Conservation (phyloP, 2,797 vertebrate species). For the Rhynchonycteris naso region DNA sequence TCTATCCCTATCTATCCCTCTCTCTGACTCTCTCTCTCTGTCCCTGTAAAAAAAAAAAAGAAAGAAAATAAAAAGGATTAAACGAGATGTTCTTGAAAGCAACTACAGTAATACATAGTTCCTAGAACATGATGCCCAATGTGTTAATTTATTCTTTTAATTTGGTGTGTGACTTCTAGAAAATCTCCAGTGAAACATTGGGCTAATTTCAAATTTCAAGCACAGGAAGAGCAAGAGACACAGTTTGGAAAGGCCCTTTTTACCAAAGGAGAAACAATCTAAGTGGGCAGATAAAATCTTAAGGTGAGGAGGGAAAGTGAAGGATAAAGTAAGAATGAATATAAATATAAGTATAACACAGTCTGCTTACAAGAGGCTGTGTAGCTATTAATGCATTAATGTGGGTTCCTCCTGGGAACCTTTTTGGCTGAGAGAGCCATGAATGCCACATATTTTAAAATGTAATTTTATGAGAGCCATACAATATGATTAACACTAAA, state of each 20-base stretch:
- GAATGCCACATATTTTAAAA: no score
- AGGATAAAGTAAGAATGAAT: neutral
- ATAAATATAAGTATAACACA: neutral
- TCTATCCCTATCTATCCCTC: no score
- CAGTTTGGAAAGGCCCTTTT: neutral
- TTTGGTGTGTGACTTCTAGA: constrained; percentile 17
- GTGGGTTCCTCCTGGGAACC: neutral
- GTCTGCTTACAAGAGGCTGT: neutral
- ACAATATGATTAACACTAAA: no score
- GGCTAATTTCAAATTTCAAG: constrained; percentile 14
- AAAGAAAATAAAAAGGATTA: constrained; percentile 19
- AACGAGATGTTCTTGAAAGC: constrained; percentile 45
- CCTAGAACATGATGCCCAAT: neutral
- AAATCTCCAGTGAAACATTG: constrained; percentile 22
- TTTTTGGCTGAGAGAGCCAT: no score
- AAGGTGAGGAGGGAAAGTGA: neutral
- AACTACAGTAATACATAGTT: neutral
- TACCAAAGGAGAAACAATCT: neutral
- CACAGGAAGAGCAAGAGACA: neutral
- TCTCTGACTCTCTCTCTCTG: no score
- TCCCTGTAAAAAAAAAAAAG: no score
- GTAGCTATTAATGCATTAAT: neutral
- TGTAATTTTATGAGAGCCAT: no score
- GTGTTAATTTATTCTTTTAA: constrained; percentile 38
- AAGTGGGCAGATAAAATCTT: constrained; percentile 13